A percentile compares a stretch with the other conserved stretches of the same genome.
Conservation (phyloP, 2,113 vertebrate genomes). For the Notothenia rossii region DNA sequence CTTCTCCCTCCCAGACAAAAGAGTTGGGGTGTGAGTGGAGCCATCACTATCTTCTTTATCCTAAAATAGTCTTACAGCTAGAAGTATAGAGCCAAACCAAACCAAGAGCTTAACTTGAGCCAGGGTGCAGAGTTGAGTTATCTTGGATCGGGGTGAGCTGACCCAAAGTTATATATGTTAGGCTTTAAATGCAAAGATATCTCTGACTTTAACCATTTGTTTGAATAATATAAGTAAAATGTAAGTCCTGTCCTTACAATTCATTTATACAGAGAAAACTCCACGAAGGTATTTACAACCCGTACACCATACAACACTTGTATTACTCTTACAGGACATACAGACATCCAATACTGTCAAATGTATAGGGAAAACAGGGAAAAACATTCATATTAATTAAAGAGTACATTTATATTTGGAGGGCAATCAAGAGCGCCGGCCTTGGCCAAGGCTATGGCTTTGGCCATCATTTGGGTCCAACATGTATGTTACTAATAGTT, state of each 20-base stretch:
- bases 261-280: too few species aligned
- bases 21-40: conserved; percentile 45
- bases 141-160: neutral
- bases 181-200: neutral
- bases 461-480: too few species aligned
- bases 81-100: neutral
- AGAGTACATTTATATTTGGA: neutral
- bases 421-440: too few species aligned
- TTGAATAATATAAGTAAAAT: neutral
- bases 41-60: conserved; percentile 27
- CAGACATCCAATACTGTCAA: neutral
- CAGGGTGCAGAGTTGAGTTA: neutral
- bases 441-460: too few species aligned
- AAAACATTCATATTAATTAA: neutral
- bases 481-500: too few species aligned
- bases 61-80: neutral
- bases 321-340: neutral
- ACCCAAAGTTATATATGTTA: neutral
- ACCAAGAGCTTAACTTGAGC: neutral
- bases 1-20: conserved; percentile 66
- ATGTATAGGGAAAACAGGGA: neutral
- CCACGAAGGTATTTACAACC: neutral
- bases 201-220: neutral
- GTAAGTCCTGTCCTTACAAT: neutral
- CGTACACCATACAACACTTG: neutral